Base-by-base conservation (phyloP, 2,888 invertebrate genomes). In the Catocala fraxini region DNA sequence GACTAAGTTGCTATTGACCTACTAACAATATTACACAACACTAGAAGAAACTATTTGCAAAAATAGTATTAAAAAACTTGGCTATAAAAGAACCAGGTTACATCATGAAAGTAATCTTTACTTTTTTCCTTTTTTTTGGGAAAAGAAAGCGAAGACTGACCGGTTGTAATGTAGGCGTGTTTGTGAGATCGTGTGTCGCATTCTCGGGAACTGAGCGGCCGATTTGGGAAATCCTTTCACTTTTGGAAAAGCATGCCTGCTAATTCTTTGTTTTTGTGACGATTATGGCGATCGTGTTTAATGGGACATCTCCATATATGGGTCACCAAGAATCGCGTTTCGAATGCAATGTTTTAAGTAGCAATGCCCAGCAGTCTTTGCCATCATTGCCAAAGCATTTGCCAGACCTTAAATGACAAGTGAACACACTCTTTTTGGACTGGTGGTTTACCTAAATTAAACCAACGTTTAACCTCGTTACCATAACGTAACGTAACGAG, bases 1-100 rank as follows among this genome's bases (percentile, higher is more conserved):
- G 56, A 59, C 56, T 49, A 59, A 51, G 47, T 61, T 83, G 84
- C 68, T 84, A 82, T 77, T 86, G 86, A 86, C 87, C 87, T 65
- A 86, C 75, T 49, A 51, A 60, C 58, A 46, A 47, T 11, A 53
- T 73, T 61, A 70, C 51, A 61, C 49, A 59, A 65, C 48, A 54
- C 15, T 34, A 56, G 58, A 58, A 59, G 65, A 63, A 60, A 65
- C 34, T n/a, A 49, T 53, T 12, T 45, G 15, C 15, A 35, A 57
- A 53, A n/a, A 51, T 35, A 59, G 47, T 56, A 56, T 35, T 13
- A 42, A 7, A 15, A 6, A 35, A 15, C 13, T 6, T 9, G 9
- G 35, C 7, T 39, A 39, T 9, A 39, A 13, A 47, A 42, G 34
- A 77, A 74, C 66, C 56, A 63, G 60, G 78, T 85, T 85, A 76